These are phyloP conservation scores for Cataglyphis hispanica DNA, from an alignment of 1,140 invertebrate genomes.

Conservation along the genomic window DNA sequence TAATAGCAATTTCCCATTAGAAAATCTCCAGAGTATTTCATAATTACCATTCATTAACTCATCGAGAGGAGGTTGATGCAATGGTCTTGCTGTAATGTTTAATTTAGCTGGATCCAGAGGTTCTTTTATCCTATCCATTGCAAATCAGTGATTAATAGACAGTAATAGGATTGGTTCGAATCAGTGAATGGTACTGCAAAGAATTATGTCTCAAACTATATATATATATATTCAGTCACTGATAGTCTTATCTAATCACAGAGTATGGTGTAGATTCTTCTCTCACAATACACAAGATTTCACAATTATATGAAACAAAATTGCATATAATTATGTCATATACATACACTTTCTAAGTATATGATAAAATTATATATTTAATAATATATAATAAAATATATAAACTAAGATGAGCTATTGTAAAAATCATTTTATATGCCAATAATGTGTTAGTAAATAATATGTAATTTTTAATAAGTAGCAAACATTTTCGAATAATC, in stretches of 20 bases:
- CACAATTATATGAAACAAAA: neutral
- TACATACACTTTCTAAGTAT: neutral
- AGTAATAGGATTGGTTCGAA: neutral
- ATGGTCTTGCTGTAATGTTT: slow-evolving; percentile 85
- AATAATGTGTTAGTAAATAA: neutral
- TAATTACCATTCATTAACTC: slow-evolving; percentile 88
- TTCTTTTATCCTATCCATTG: slow-evolving; percentile 57
- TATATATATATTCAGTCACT: neutral
- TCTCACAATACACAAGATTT: neutral
- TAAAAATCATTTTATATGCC: neutral
- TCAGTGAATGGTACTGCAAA: neutral
- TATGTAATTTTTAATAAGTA: neutral
- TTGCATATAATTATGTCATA: neutral
- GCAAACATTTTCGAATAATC: neutral
- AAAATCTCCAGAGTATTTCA: neutral
- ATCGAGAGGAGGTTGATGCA: slow-evolving; percentile 87
- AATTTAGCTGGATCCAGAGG: slow-evolving; percentile 73
- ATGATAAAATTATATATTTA: neutral
- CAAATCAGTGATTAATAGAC: neutral
- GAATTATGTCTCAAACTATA: neutral
- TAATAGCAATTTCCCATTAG: slow-evolving; percentile 64
- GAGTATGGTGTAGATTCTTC: neutral
- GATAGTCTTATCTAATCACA: slow-evolving; percentile 52
- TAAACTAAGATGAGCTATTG: neutral
- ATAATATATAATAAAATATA: neutral